Conservation (phyloP, 2,888 invertebrate species). For the Plagiodera versicolora region DNA sequence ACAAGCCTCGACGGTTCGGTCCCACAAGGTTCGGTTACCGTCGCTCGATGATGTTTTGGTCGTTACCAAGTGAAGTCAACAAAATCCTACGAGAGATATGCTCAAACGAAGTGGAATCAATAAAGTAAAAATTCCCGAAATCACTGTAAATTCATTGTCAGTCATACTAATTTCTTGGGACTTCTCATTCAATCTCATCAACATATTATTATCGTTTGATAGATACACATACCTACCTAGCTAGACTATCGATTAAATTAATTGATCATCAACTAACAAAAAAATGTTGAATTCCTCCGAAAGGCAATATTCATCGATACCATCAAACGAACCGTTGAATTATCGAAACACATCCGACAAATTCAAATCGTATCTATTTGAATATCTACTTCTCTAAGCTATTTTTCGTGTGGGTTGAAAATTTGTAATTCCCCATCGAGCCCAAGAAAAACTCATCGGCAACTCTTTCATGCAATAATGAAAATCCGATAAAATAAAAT, state of each 20-base stretch:
- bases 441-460: background rate
- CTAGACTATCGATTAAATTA: too few relatives aligned
- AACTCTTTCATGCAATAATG: background rate
- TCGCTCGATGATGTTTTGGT: slow-evolving; percentile 27
- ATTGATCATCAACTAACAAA: too few relatives aligned
- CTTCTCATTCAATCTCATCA: too few relatives aligned
- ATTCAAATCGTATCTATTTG: background rate
- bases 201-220: too few relatives aligned
- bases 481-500: background rate
- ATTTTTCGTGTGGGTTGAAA: background rate
- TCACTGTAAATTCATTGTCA: too few relatives aligned
- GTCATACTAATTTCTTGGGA: too few relatives aligned
- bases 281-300: too few relatives aligned
- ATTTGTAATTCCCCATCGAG: background rate
- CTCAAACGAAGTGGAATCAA: too few relatives aligned
- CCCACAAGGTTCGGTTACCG: slow-evolving; percentile 27
- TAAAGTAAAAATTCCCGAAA: too few relatives aligned
- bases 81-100: too few relatives aligned
- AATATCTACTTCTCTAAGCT: background rate
- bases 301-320: background rate
- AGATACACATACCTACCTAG: too few relatives aligned
- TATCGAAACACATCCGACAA: background rate
- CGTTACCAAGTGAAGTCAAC: background rate
- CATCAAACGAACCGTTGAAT: background rate
- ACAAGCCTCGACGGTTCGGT: slow-evolving; percentile 27